Evolutionary conservation across 2,113 vertebrate species (phyloP).

Genomic region (Anoura caudifer): DNA sequence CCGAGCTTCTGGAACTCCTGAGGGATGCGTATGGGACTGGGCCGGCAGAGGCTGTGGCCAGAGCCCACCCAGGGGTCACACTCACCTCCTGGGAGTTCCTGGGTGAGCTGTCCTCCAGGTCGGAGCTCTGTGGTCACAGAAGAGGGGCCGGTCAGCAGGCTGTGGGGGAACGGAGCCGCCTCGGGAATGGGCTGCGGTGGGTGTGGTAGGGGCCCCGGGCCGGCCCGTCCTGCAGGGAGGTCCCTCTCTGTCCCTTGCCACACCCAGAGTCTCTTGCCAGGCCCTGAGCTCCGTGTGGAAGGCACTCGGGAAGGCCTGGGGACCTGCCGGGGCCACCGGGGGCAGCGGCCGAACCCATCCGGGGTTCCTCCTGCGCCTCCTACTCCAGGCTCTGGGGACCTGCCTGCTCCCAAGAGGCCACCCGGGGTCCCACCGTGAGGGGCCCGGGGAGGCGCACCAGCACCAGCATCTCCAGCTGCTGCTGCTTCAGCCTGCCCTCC

Average conservation of each 20-base stretch:
- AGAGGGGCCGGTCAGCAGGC: not conserved
- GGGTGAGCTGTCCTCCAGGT: constrained; percentile 82
- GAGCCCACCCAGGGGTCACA: not conserved
- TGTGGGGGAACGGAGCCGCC: fast-evolving
- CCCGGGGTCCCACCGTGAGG: fast-evolving
- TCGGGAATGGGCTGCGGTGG: not conserved
- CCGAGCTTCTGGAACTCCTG: not conserved
- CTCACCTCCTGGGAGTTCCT: constrained; percentile 85
- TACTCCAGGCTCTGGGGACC: not conserved
- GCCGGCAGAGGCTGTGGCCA: fast-evolving
- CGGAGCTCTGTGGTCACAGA: constrained; percentile 80
- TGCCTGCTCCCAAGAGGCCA: not conserved
- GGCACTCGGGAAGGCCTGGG: not conserved
- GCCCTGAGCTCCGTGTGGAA: not conserved
- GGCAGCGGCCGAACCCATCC: not conserved
- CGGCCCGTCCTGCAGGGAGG: not conserved
- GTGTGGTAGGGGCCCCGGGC: fast-evolving
- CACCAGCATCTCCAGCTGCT: constrained; percentile 74
- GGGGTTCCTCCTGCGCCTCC: not conserved
- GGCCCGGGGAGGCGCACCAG: constrained; percentile 61
- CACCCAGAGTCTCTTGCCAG: not conserved
- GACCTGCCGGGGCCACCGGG: not conserved
- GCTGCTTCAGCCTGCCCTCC: constrained; percentile 82
- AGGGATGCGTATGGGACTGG: not conserved
- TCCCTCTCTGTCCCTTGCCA: fast-evolving